Evolutionary conservation across 1,140 invertebrate species (phyloP).

Genomic region (Batillaria attramentaria): DNA sequence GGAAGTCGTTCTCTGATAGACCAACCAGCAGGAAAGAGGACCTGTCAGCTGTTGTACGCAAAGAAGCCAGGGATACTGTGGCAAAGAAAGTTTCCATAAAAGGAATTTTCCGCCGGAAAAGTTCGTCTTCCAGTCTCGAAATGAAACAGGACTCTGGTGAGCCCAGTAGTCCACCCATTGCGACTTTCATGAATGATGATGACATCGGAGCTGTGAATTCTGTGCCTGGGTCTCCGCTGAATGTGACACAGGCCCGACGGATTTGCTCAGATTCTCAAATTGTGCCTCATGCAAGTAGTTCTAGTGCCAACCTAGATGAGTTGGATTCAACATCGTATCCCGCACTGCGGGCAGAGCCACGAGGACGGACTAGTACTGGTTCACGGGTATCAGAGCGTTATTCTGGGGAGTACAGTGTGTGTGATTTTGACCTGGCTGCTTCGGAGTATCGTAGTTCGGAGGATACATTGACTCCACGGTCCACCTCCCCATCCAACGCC

Average conservation of each 20-base stretch:
- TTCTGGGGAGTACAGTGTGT: slow-evolving; percentile 35
- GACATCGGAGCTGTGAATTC: slow-evolving; percentile 59
- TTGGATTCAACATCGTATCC: not conserved
- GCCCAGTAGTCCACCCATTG: slow-evolving; percentile 53
- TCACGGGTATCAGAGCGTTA: slow-evolving; percentile 20
- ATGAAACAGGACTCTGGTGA: slow-evolving; percentile 34
- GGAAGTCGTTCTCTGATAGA: slow-evolving; percentile 39
- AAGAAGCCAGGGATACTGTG: slow-evolving; percentile 43
- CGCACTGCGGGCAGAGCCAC: not conserved
- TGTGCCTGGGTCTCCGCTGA: slow-evolving; percentile 49
- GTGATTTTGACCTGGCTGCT: slow-evolving; percentile 29
- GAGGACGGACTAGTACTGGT: slow-evolving; percentile 12
- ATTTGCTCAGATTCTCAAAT: too few species aligned
- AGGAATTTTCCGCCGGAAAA: slow-evolving; percentile 59
- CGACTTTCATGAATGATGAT: slow-evolving; percentile 57
- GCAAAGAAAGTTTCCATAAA: slow-evolving; percentile 56
- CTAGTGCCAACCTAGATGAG: not conserved
- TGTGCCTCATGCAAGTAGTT: not conserved
- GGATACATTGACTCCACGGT: slow-evolving; percentile 34
- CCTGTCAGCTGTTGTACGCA: not conserved
- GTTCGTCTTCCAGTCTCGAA: slow-evolving; percentile 40
- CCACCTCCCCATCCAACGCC: slow-evolving; percentile 30
- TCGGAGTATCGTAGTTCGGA: slow-evolving; percentile 30
- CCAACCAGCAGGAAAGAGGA: slow-evolving; percentile 16
- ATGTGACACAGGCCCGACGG: slow-evolving; percentile 21